Evolutionary conservation across 2,797 vertebrate species (phyloP), one percentile per base, ranked within the genome.

Genomic region (Brotula barbata): DNA sequence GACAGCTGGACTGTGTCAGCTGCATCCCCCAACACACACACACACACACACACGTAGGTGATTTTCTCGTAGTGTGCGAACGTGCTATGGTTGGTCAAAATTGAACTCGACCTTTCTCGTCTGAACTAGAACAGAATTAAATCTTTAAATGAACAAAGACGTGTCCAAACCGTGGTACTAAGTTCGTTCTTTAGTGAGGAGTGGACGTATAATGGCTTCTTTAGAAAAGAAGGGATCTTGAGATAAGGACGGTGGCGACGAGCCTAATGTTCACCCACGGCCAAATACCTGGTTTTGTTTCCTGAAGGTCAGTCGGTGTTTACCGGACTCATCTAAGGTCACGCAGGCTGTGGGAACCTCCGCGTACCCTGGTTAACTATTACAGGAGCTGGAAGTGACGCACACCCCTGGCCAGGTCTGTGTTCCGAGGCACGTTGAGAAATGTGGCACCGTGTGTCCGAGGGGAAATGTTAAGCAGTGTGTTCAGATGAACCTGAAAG

Each of bases 201-300:
- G 25, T 28, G 25, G 25, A 28, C n/a, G 28, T 49, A 17, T 23
- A 43, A 6, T n/a, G 9, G 57, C 19, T 63, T 50, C 25, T 28
- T 58, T 57, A 46, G 25, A 49, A 36, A 44, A 16, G 23, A 53
- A 20, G 15, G 36, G 13, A 14, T 69, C 33, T 56, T 10, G 54
- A 80, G 80, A 85, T 87, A 80, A 87, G 75, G 58, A 51, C 2
- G 31, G 16, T 52, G 58, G 70, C 57, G 66, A 69, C 58, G 2
- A 44, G 56, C 45, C 61, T 42, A 59, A 63, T 42, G 44, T 48
- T 70, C 53, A 47, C 25, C 25, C 52, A 66, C 70, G 77, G 68
- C 52, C 49, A 57, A 64, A 86, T 71, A 81, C 15, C 55, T 58
- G 64, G 2, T 40, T 77, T 3, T 83, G 71, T 85, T 77, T 75